Conservation (phyloP, 2,888 invertebrate species). For the Ophion ellenae region DNA sequence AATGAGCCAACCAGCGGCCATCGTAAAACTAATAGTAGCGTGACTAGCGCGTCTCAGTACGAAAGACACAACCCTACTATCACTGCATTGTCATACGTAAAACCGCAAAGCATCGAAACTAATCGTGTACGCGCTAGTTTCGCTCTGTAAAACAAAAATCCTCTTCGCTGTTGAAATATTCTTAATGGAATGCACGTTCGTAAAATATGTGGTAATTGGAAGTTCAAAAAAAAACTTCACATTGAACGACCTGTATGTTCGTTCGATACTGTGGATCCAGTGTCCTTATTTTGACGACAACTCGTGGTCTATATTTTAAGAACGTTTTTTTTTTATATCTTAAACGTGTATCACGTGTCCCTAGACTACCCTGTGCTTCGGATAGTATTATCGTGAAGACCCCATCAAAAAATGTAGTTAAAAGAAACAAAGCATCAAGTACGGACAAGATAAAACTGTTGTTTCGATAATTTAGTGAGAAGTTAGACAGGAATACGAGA, state of each 20-base stretch:
- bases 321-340: conserved; percentile 59
- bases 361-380: conserved; percentile 77
- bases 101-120: conserved; percentile 23
- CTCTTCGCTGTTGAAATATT: conserved; percentile 6
- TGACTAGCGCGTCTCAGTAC: conserved; percentile 39
- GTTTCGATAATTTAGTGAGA: conserved; percentile 8
- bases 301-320: conserved; percentile 40
- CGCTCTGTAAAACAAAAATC: conserved; percentile 18
- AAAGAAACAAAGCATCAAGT: conserved; percentile 7
- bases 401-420: conserved; percentile 6
- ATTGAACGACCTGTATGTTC: conserved; percentile 28
- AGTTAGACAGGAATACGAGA: conserved; percentile 64
- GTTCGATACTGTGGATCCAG: conserved; percentile 26
- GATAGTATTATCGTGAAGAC: conserved; percentile 57
- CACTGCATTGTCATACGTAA: background rate
- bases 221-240: conserved; percentile 14
- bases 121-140: conserved; percentile 11
- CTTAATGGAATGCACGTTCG: conserved; percentile 17
- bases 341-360: conserved; percentile 67
- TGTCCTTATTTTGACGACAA: conserved; percentile 21
- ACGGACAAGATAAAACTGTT: background rate
- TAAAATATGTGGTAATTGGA: conserved; percentile 18
- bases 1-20: conserved; percentile 65
- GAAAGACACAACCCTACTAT: background rate
- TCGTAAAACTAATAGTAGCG: conserved; percentile 36